phyloP scores from a whole-genome alignment of 1,140 invertebrate genomes.

The Pemphigus obesinymphae region DNA sequence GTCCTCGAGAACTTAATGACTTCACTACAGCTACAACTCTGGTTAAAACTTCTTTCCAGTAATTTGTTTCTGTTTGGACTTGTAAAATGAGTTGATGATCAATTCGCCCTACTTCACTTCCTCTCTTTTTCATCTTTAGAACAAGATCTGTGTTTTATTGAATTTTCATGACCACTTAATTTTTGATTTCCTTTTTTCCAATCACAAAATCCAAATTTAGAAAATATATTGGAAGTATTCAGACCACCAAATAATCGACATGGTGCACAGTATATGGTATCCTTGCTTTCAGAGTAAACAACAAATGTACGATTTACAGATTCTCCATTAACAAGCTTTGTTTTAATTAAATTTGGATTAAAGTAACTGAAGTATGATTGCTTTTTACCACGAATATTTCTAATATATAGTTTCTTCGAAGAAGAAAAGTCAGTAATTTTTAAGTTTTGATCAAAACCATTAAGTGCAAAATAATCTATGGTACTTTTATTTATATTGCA shows the following conservation, averaged over 20 bases:
- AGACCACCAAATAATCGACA: constrained; percentile 46
- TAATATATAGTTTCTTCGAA: background rate
- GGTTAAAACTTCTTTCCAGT: too few species aligned
- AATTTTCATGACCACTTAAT: constrained; percentile 47
- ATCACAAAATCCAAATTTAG: background rate
- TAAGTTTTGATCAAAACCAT: constrained; percentile 18
- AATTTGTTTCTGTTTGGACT: too few species aligned
- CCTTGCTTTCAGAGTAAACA: constrained; percentile 47
- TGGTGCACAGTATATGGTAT: constrained; percentile 46
- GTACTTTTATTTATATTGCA: constrained; percentile 29
- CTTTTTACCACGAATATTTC: background rate
- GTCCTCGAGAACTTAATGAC: too few species aligned
- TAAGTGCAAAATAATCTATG: constrained; percentile 11
- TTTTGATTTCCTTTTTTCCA: constrained; percentile 42
- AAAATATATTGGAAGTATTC: background rate
- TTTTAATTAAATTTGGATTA: constrained; percentile 42
- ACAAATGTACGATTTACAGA: constrained; percentile 43
- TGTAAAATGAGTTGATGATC: constrained; percentile 36
- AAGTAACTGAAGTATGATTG: constrained; percentile 1
- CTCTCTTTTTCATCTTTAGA: constrained; percentile 40
- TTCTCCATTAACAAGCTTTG: constrained; percentile 47
- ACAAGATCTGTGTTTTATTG: constrained; percentile 43
- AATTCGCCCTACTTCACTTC: constrained; percentile 37
- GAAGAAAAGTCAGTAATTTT: background rate
- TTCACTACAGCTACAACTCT: too few species aligned